phyloP scores from a whole-genome alignment of 2,797 vertebrate genomes.

The Sebastes ruberrimus region DNA sequence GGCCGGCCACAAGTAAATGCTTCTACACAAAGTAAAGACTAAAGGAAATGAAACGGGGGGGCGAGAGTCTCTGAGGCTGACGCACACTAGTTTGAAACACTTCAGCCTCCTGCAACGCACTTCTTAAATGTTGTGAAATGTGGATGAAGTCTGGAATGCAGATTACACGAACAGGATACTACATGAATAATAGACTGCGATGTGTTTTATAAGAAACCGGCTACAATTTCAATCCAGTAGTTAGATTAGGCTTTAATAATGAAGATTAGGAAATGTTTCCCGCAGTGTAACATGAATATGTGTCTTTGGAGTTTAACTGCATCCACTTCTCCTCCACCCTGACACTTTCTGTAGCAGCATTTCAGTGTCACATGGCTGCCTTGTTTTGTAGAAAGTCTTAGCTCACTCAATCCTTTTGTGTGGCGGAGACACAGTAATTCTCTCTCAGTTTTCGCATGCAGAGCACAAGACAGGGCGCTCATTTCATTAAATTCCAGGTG shows the following conservation, averaged over 20 bases:
- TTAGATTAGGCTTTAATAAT: not conserved
- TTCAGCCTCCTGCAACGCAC: not conserved
- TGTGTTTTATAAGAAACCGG: not conserved
- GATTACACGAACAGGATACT: not conserved
- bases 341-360: not conserved
- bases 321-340: not conserved
- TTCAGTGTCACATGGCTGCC: conserved; percentile 5
- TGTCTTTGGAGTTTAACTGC: not conserved
- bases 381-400: not conserved
- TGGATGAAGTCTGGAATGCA: not conserved
- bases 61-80: conserved; percentile 5
- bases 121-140: not conserved
- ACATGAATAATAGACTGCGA: not conserved
- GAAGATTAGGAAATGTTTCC: not conserved
- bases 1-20: conserved; percentile 31
- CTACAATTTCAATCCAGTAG: not conserved
- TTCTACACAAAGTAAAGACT: conserved; percentile 34
- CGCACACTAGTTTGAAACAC: conserved; percentile 2
- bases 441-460: not conserved
- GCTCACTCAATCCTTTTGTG: not conserved
- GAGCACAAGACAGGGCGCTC: not conserved
- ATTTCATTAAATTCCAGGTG: not conserved
- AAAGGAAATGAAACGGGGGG: conserved; percentile 25
- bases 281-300: not conserved
- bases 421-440: not conserved